These are phyloP conservation scores for Oligia strigilis DNA, from an alignment of 2,888 invertebrate genomes.

Conservation along the genomic window DNA sequence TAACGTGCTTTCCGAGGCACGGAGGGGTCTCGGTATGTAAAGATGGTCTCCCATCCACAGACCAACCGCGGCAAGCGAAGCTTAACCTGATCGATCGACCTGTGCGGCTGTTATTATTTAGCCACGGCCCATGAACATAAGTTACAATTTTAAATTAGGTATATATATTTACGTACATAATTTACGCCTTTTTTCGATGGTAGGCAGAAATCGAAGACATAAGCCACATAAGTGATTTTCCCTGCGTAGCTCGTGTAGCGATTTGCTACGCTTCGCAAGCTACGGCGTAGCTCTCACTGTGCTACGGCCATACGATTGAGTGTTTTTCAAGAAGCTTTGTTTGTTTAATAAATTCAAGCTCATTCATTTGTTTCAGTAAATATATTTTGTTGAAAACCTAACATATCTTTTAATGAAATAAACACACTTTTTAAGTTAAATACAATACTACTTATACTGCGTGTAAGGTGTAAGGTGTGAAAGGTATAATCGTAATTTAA, in stretches of 20 bases:
- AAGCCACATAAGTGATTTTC: not conserved
- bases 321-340: slow-evolving; percentile 11
- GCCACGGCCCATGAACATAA: not conserved
- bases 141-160: not conserved
- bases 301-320: slow-evolving; percentile 4
- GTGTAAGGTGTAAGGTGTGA: not conserved
- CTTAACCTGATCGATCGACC: too few species aligned
- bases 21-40: too few species aligned
- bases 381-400: not conserved
- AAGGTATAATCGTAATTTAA: not conserved
- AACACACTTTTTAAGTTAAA: not conserved
- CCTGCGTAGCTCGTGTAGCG: not conserved
- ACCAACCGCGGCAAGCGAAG: too few species aligned
- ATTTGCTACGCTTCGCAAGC: slow-evolving; percentile 6
- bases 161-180: not conserved
- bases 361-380: not conserved
- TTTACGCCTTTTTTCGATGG: too few species aligned
- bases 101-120: too few species aligned
- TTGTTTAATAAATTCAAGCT: not conserved
- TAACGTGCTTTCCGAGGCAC: too few species aligned
- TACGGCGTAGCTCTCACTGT: slow-evolving; percentile 38
- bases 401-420: not conserved
- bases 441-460: not conserved
- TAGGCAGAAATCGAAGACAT: not conserved
- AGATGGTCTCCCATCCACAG: too few species aligned